Conservation (phyloP, 2,888 invertebrate species). For the Nephrotoma guestfalica region DNA sequence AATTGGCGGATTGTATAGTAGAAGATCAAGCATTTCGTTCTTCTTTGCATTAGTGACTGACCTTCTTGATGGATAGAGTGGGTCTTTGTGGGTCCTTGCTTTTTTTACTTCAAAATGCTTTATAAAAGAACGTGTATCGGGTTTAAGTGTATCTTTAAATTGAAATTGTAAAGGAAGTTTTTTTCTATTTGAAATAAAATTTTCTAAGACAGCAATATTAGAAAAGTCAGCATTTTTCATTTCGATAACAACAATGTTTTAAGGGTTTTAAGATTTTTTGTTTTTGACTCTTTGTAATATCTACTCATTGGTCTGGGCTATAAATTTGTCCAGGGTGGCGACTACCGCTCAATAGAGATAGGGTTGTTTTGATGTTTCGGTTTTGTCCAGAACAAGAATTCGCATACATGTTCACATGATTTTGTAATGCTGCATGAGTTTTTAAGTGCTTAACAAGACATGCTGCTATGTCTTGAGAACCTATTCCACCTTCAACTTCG, state of each 20-base stretch:
- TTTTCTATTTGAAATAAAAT: neutral
- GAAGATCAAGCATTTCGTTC: neutral
- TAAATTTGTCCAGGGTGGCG: too few species aligned
- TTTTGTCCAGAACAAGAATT: neutral
- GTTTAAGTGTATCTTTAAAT: neutral
- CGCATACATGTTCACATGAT: too few species aligned
- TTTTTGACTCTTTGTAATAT: too few species aligned
- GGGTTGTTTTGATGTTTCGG: too few species aligned
- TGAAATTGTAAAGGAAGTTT: neutral
- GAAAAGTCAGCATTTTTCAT: neutral
- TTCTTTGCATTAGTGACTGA: neutral
- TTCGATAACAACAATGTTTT: neutral
- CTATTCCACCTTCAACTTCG: slow-evolving; percentile 19
- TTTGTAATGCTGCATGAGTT: neutral
- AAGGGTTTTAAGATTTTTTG: too few species aligned
- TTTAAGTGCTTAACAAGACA: slow-evolving; percentile 14
- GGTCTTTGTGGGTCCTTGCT: neutral
- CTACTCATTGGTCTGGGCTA: too few species aligned
- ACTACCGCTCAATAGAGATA: too few species aligned
- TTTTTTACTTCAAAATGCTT: neutral
- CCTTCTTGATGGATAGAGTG: neutral
- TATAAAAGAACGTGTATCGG: too few species aligned
- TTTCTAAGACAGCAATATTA: neutral
- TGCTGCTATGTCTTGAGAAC: slow-evolving; percentile 18
- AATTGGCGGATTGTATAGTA: neutral